These are phyloP conservation scores for Alouatta palliata DNA, from an alignment of 2,113 vertebrate species.

Conservation along the genomic window DNA sequence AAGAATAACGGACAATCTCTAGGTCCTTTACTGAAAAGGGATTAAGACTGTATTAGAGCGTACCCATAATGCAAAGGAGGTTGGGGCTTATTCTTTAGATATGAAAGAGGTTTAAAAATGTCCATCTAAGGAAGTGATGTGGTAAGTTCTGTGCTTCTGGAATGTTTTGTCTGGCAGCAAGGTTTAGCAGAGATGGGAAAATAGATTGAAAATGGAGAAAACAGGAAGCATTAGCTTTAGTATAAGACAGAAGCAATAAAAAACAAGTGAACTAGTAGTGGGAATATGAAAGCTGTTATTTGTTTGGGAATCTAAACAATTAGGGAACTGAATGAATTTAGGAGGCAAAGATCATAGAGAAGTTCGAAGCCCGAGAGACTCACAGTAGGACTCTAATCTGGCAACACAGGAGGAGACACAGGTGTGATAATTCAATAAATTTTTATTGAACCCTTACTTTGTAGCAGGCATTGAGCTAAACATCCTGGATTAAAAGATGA, in stretches of 20 bases:
- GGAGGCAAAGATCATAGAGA: not conserved
- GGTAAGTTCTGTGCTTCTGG: not conserved
- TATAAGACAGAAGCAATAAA: not conserved
- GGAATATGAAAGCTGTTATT: not conserved
- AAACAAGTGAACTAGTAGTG: not conserved
- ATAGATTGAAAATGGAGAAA: not conserved
- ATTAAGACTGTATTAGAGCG: not conserved
- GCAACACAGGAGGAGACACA: not conserved
- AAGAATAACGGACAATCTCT: not conserved
- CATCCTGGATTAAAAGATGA: not conserved
- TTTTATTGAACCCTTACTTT: not conserved
- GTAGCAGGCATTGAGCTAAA: not conserved
- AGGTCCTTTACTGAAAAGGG: not conserved
- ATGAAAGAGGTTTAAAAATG: not conserved
- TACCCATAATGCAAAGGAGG: not conserved
- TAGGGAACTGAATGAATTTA: not conserved
- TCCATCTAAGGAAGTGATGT: not conserved
- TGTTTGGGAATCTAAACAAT: not conserved
- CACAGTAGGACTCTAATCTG: not conserved
- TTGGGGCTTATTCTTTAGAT: not conserved
- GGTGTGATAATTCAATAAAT: conserved; percentile 5
- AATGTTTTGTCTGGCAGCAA: not conserved
- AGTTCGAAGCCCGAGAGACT: not conserved
- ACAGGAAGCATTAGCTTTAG: not conserved
- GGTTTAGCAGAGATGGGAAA: not conserved